Evolutionary conservation across 2,113 vertebrate species (phyloP), one percentile per base, ranked within the genome.

Genomic region (Triplophysa tibetana): DNA sequence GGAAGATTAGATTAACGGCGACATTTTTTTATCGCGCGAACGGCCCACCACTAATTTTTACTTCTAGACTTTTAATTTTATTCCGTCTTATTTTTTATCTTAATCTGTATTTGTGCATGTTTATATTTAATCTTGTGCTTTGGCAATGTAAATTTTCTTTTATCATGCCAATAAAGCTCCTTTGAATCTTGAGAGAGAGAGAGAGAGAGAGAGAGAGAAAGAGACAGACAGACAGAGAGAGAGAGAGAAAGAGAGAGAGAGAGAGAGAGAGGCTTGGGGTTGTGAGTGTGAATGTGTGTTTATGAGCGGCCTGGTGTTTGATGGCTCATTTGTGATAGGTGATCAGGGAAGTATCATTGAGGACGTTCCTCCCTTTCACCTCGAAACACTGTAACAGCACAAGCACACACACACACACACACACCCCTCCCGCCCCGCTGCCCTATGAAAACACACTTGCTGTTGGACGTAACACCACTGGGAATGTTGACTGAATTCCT

Each of bases 261-360:
- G 43, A 33, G 0, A 38, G 5, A 38, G 6, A 38, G 33, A 38
- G 33, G 33, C 7, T 0, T 38, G 33, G 33, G 33, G 33, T 38
- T 38, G 33, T 38, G 33, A 16, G 62, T 74, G 82, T 58, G 33
- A 69, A 83, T 77, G 77, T 75, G 43, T 87, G 81, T 90, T 93
- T 90, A 90, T 87, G 88, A 87, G 81, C 78, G 70, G 89, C 91
- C 91, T 89, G 88, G 87, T 86, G 90, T 90, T 90, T 89, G 84
- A 90, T 72, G 85, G 81, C 78, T 88, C 87, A 84, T 89, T 91
- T 90, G 58, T 91, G 92, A 91, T 90, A 93, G 90, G 86, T 72
- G 90, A 93, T 86, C 90, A 86, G 89, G 81, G 84, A 88, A 90
- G 90, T 91, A 91, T 90, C 91, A 87, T 70, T 85, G n/a, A 78